Evolutionary conservation across 2,888 invertebrate species (phyloP).

Genomic region (Aphrophora alni): DNA sequence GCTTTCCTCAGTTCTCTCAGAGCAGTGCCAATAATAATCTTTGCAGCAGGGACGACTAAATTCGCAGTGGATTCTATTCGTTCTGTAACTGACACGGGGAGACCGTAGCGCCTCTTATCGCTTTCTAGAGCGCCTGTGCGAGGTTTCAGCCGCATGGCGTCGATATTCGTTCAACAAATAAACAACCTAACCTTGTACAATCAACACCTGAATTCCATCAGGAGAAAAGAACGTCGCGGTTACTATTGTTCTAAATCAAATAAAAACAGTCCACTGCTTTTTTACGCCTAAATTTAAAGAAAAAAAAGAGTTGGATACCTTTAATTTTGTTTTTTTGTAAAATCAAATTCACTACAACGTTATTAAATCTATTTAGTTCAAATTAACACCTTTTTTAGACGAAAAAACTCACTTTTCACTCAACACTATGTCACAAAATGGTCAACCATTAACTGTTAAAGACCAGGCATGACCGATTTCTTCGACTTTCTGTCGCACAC

Average conservation of each 20-base stretch:
- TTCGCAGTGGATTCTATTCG: slow-evolving; percentile 56
- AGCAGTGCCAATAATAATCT: slow-evolving; percentile 61
- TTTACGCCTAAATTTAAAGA: background rate
- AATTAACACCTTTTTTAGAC: background rate
- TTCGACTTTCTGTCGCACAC: background rate
- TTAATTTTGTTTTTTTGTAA: too few species aligned
- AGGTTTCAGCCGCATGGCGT: slow-evolving; percentile 11
- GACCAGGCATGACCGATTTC: background rate
- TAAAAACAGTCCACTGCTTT: background rate
- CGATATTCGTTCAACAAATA: slow-evolving; percentile 16
- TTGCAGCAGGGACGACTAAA: slow-evolving; percentile 59
- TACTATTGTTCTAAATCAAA: background rate
- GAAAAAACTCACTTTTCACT: background rate
- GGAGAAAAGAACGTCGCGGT: too few species aligned
- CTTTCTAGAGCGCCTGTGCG: slow-evolving; percentile 2
- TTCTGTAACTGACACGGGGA: slow-evolving; percentile 16
- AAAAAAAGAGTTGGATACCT: too few species aligned
- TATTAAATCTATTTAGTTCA: background rate
- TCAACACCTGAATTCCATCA: background rate
- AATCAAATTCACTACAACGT: too few species aligned
- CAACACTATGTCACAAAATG: background rate
- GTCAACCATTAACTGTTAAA: background rate
- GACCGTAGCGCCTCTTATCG: slow-evolving; percentile 15
- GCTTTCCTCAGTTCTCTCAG: slow-evolving; percentile 60
- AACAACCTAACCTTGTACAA: background rate